Conservation (phyloP, 2,797 vertebrate species). For the Manis pentadactyla region DNA sequence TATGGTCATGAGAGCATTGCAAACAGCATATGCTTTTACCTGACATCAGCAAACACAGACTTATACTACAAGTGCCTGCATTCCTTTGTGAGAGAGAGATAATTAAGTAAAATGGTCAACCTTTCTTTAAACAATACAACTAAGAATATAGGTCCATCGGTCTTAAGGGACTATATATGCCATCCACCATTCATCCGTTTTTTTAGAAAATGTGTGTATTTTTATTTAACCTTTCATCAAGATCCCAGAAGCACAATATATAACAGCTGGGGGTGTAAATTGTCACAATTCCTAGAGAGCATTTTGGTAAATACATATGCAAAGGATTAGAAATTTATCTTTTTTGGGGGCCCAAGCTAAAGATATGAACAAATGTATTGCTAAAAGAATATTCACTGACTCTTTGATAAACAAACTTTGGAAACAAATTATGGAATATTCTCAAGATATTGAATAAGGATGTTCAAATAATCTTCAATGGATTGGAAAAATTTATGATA, state of each 20-base stretch:
- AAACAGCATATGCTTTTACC: background rate
- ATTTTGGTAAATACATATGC: background rate
- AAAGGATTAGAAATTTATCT: background rate
- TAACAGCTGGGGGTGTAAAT: background rate
- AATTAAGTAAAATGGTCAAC: background rate
- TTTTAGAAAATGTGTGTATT: background rate
- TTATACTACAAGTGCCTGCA: background rate
- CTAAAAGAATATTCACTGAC: background rate
- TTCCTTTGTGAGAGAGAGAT: constrained; percentile 26
- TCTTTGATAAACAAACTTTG: constrained; percentile 17
- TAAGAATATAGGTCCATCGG: background rate
- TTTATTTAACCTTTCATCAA: constrained; percentile 4
- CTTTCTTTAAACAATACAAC: background rate
- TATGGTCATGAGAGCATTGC: background rate
- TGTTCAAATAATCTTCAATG: background rate
- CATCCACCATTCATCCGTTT: background rate
- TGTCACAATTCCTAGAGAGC: background rate
- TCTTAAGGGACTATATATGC: background rate
- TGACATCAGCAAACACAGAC: background rate
- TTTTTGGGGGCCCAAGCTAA: background rate
- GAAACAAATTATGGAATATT: constrained; percentile 14
- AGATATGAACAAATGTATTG: background rate
- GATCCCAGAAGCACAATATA: background rate
- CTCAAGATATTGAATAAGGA: background rate
- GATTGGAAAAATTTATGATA: background rate